Conservation (phyloP, 2,888 invertebrate genomes). For the Pheosia tremula region DNA sequence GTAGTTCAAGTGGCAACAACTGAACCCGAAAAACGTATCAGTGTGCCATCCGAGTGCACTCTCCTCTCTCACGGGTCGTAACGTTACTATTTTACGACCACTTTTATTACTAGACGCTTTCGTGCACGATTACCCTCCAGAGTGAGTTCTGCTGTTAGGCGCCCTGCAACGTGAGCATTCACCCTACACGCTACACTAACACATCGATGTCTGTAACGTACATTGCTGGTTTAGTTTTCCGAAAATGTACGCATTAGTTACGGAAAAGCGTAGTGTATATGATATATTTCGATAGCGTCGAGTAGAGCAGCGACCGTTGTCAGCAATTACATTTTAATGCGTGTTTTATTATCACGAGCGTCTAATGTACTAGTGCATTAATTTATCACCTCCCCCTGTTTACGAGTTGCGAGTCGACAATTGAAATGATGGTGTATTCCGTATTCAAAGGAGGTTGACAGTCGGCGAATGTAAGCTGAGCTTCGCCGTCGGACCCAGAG, state of each 20-base stretch:
- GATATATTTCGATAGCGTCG: conserved; percentile 11
- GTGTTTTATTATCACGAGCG: conserved; percentile 80
- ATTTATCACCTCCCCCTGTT: conserved; percentile 81
- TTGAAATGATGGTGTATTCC: conserved; percentile 76
- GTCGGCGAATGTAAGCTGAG: conserved; percentile 49
- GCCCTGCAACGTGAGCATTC: conserved; percentile 62
- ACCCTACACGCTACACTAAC: conserved; percentile 44
- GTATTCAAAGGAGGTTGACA: conserved; percentile 66
- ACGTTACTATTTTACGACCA: conserved; percentile 82
- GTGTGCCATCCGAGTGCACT: conserved; percentile 79
- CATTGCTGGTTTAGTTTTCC: conserved; percentile 51
- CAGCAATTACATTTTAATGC: conserved; percentile 82
- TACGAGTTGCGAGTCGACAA: conserved; percentile 79
- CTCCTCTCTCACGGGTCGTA: conserved; percentile 76
- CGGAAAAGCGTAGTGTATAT: conserved; percentile 45
- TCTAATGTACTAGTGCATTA: conserved; percentile 82
- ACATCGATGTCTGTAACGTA: conserved; percentile 39
- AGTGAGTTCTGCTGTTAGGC: conserved; percentile 84
- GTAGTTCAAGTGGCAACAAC: conserved; percentile 52
- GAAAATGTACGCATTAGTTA: neutral
- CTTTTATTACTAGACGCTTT: conserved; percentile 84
- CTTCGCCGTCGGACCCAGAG: conserved; percentile 42
- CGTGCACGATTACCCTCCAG: conserved; percentile 83
- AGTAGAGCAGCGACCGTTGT: conserved; percentile 50
- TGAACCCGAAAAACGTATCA: conserved; percentile 76